Evolutionary conservation across 2,797 vertebrate species (phyloP).

Genomic region (Spinus pinus): DNA sequence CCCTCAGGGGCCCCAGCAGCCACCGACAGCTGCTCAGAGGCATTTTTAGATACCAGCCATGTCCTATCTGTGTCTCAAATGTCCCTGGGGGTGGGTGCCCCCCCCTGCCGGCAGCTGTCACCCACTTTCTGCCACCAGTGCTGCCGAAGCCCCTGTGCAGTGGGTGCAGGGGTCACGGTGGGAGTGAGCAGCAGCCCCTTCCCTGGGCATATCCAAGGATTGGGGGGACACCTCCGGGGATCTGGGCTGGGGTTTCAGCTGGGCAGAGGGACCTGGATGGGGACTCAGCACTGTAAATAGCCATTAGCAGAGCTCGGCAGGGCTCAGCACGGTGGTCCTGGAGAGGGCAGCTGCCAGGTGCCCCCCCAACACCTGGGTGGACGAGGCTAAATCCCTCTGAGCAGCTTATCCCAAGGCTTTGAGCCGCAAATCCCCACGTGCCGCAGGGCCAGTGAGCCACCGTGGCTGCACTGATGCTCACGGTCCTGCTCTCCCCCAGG

Average conservation of each 20-base stretch:
- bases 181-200: background rate
- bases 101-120: conserved; percentile 34
- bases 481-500: background rate
- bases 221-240: background rate
- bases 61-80: conserved; percentile 59
- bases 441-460: background rate
- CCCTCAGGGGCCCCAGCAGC: conserved; percentile 27
- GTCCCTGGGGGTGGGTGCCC: background rate
- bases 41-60: conserved; percentile 56
- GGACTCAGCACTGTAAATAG: fast-evolving
- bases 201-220: background rate
- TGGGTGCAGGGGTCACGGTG: fast-evolving
- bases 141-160: fast-evolving
- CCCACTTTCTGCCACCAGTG: conserved; percentile 5
- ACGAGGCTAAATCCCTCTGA: conserved; percentile 41
- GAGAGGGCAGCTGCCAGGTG: background rate
- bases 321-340: background rate
- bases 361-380: background rate
- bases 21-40: background rate
- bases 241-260: background rate
- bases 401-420: conserved; percentile 19
- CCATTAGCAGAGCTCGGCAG: background rate
- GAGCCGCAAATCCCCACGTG: conserved; percentile 21
- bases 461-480: fast-evolving
- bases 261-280: background rate